Evolutionary conservation across 2,888 invertebrate genomes (phyloP).

Genomic region (Strigamia maritima): DNA sequence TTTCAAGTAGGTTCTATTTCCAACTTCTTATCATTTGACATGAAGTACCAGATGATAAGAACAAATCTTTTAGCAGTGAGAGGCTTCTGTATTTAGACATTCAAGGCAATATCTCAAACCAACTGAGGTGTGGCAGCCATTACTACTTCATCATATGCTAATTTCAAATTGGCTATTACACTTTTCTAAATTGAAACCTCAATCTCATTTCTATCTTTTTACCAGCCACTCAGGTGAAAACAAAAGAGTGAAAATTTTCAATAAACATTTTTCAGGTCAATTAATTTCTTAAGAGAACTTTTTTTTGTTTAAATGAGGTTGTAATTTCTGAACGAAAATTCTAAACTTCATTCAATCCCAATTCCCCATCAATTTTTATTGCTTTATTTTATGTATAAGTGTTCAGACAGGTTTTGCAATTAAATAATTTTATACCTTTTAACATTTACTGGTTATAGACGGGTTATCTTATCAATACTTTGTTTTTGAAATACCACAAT

Average conservation of each 20-base stretch:
- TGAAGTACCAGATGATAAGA: background rate
- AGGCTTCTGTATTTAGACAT: constrained; percentile 32
- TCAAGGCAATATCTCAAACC: constrained; percentile 3
- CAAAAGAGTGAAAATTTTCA: constrained; percentile 24
- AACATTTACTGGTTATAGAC: background rate
- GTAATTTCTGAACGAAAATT: background rate
- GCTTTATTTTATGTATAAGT: background rate
- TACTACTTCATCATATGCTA: constrained; percentile 28
- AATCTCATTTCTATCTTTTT: background rate
- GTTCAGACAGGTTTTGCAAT: background rate
- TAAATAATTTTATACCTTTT: background rate
- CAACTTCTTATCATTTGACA: background rate
- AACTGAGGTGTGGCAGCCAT: constrained; percentile 30
- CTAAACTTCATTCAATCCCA: background rate
- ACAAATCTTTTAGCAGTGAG: constrained; percentile 14
- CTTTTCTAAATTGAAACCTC: constrained; percentile 21
- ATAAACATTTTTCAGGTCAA: constrained; percentile 15
- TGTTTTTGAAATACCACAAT: background rate
- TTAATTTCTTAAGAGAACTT: background rate
- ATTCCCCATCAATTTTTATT: background rate
- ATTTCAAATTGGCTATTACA: background rate
- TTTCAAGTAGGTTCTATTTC: constrained; percentile 20
- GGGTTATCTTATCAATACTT: background rate
- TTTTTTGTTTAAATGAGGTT: background rate
- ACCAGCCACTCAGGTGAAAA: background rate